phyloP scores from a whole-genome alignment of 2,888 invertebrate genomes.

The Cheilosia vernalis region DNA sequence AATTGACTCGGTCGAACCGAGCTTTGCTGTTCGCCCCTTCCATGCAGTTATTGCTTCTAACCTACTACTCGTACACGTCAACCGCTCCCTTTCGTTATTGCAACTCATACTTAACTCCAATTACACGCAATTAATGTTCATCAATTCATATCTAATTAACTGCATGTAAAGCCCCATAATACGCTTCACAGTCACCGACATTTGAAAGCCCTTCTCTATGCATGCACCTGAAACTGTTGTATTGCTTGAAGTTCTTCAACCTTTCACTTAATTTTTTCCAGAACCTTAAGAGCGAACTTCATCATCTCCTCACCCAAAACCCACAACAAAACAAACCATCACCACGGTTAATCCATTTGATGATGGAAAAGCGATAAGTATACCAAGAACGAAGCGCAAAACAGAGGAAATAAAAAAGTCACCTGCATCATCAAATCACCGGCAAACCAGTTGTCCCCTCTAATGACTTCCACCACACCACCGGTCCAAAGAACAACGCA shows the following conservation, averaged over 20 bases:
- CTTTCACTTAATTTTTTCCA: slow-evolving; percentile 37
- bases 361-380: slow-evolving; percentile 54
- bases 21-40: too few species aligned
- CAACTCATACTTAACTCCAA: slow-evolving; percentile 20
- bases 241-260: neutral
- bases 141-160: slow-evolving; percentile 22
- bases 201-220: slow-evolving; percentile 4
- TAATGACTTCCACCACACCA: slow-evolving; percentile 57
- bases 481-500: slow-evolving; percentile 34
- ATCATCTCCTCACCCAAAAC: slow-evolving; percentile 6
- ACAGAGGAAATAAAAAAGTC: slow-evolving; percentile 47
- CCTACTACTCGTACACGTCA: neutral
- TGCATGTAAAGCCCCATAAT: slow-evolving; percentile 4
- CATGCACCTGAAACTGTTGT: slow-evolving; percentile 22
- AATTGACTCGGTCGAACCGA: too few species aligned
- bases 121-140: slow-evolving; percentile 34
- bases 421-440: slow-evolving; percentile 65
- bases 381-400: slow-evolving; percentile 46
- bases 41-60: too few species aligned
- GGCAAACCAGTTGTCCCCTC: slow-evolving; percentile 51
- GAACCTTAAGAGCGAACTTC: neutral
- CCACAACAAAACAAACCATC: slow-evolving; percentile 31
- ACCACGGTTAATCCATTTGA: slow-evolving; percentile 44
- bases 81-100: neutral
- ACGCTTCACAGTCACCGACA: slow-evolving; percentile 3